Percentiles rank a stretch among this genome's conserved stretches.
These are phyloP conservation scores for Gonioctena quinquepunctata DNA, from an alignment of 1,140 invertebrate species.

Conservation along the genomic window DNA sequence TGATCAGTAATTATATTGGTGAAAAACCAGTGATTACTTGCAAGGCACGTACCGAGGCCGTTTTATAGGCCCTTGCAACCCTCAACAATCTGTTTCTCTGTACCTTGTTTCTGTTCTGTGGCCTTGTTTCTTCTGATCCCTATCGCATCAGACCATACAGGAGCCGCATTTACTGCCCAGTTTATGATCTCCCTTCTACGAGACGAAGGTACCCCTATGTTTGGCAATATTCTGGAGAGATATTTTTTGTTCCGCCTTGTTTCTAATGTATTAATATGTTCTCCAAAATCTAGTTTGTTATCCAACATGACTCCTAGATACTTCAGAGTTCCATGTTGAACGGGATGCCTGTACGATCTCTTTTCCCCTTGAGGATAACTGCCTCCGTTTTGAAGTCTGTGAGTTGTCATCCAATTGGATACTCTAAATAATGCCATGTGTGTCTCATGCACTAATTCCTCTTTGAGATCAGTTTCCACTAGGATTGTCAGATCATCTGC, in stretches of 20 bases:
- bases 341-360: neutral
- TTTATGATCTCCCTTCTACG: neutral
- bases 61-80: no score
- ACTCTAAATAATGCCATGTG: conserved; percentile 12
- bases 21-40: conserved; percentile 17
- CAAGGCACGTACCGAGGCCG: conserved; percentile 11
- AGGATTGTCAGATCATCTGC: neutral
- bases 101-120: neutral
- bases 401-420: conserved; percentile 20
- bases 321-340: conserved; percentile 18
- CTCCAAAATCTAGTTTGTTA: neutral
- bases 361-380: neutral
- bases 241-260: neutral
- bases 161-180: neutral
- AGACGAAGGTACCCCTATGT: neutral
- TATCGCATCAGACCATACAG: neutral
- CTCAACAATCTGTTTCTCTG: no score
- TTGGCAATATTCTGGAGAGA: conserved; percentile 5
- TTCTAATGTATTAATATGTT: neutral
- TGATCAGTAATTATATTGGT: conserved; percentile 10
- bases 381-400: neutral
- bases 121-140: no score
- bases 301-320: conserved; percentile 24
- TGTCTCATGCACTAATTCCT: conserved; percentile 1
- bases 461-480: neutral